These are phyloP conservation scores for Centropristis striata DNA, from an alignment of 2,113 vertebrate genomes.

Conservation along the genomic window DNA sequence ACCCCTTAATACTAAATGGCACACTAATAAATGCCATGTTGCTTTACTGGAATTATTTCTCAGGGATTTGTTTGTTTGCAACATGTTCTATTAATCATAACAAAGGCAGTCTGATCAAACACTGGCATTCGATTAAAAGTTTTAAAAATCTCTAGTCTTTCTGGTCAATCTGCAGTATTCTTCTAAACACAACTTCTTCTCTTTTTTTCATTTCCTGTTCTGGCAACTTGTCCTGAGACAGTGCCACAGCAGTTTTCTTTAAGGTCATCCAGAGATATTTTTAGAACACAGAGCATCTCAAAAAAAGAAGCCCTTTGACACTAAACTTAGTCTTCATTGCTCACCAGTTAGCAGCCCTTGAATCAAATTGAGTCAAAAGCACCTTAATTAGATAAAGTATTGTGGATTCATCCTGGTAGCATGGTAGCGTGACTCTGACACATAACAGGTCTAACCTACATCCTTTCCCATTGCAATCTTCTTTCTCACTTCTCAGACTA, in stretches of 20 bases:
- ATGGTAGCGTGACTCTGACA: not conserved
- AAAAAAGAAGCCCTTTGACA: conserved; percentile 6
- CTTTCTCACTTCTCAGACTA: not conserved
- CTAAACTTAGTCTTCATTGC: conserved; percentile 5
- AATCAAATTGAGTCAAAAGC: conserved; percentile 28
- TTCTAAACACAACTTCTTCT: not conserved
- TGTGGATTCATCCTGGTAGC: not conserved
- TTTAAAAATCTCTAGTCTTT: not conserved
- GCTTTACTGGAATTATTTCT: not conserved
- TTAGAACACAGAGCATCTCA: not conserved
- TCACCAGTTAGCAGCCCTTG: not conserved
- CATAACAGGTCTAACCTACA: not conserved
- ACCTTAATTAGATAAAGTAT: conserved; percentile 36
- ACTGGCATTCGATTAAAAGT: not conserved
- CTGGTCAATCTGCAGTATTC: no score
- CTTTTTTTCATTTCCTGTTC: not conserved
- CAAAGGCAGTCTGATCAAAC: not conserved
- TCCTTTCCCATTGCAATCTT: not conserved
- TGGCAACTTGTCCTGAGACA: not conserved
- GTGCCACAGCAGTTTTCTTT: not conserved
- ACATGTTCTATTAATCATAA: not conserved
- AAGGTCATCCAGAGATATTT: conserved; percentile 16
- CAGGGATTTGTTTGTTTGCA: not conserved
- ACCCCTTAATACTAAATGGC: not conserved
- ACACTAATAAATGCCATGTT: not conserved